Evolutionary conservation across 2,113 vertebrate genomes (phyloP).

Genomic region (Callipepla squamata): DNA sequence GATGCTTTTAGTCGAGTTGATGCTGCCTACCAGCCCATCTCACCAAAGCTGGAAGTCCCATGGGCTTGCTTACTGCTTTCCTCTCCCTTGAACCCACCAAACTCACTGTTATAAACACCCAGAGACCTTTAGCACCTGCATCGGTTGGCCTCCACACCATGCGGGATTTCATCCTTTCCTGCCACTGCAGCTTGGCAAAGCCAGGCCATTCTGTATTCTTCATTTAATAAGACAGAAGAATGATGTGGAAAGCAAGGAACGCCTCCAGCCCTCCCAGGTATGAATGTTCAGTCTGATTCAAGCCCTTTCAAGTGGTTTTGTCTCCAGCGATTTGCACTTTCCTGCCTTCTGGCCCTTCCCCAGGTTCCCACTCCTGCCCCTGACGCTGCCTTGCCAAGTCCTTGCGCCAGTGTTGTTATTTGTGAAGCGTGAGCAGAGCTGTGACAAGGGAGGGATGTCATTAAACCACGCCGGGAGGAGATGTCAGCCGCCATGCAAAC

Average conservation of each 20-base stretch:
- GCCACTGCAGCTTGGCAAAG: not conserved
- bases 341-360: not conserved
- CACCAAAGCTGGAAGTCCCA: not conserved
- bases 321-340: slow-evolving; percentile 15
- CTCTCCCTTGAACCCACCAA: not conserved
- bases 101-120: not conserved
- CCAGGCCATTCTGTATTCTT: not conserved
- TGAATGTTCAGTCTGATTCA: not conserved
- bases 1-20: not conserved
- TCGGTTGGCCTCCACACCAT: not conserved
- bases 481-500: slow-evolving; percentile 74
- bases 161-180: not conserved
- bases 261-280: not conserved
- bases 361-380: not conserved
- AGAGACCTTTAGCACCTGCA: not conserved
- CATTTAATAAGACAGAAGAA: slow-evolving; percentile 16
- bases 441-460: slow-evolving; percentile 74
- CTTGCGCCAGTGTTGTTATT: slow-evolving; percentile 55
- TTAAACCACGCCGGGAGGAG: slow-evolving; percentile 74
- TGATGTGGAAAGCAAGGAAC: not conserved
- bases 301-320: slow-evolving; percentile 47
- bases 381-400: slow-evolving; percentile 34
- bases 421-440: slow-evolving; percentile 70
- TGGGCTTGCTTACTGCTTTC: accelerated
- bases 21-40: not conserved